Evolutionary conservation across 2,113 vertebrate species (phyloP), one percentile per base, ranked within the genome.

Genomic region (Delphinus delphis): DNA sequence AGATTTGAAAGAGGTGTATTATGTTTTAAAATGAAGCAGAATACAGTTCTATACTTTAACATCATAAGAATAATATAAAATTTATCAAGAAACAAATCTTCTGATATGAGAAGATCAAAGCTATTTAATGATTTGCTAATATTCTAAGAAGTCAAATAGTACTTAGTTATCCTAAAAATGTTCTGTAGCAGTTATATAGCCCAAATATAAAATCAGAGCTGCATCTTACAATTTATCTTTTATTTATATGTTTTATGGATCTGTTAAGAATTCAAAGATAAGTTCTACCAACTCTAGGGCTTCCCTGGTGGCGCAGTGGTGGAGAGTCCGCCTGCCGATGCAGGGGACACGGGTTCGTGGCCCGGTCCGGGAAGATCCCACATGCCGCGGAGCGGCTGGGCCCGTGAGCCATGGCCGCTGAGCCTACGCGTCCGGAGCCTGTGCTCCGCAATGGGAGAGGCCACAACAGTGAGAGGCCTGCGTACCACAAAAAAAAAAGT

Each of bases 71-170:
- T 76, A 44, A 65, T 76, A 44, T 68, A 21, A 60, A 90, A 90
- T 84, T 68, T 33, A 85, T 53, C 70, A 93, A 60, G 96, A 92
- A 93, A 50, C n/a, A 93, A 38, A 67, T 95, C 88, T 90, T 82
- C 71, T 74, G 20, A 88, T 7, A 41, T 67, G 67, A 96, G 60
- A 21, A 68, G 5, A 70, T 76, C 71, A 73, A 55, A 88, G 41
- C 81, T 84, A 88, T 81, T 71, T 89, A 88, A 85, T 93, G 67
- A 90, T 79, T 89, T 96, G 6, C 60, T 90, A 41, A 76, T 93
- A 81, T 83, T 81, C 55, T 84, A 71, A 71, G 60, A 94, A 62
- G 50, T 31, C 93, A 90, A 82, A 85, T 47, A 90, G 26, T 82
- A 31, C 50, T 79, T 96, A 76, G 23, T 95, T 90, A 90, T 60